Conservation (phyloP, 1,140 invertebrate species). For the Apis laboriosa region DNA sequence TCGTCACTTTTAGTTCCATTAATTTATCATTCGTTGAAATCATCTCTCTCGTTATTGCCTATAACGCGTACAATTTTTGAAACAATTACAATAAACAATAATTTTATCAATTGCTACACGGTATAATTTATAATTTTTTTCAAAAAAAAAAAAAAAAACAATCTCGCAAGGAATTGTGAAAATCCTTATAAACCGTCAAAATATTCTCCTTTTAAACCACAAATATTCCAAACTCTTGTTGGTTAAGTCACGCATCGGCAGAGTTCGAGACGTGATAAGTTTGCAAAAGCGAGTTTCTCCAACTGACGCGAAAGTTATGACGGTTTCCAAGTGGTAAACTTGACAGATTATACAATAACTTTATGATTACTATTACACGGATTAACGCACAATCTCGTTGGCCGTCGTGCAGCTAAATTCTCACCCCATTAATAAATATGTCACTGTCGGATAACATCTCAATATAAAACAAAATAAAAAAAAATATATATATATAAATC, state of each 20-base stretch:
- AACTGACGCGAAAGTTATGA: not conserved
- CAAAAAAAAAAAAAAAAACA: too few relatives aligned
- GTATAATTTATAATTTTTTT: too few relatives aligned
- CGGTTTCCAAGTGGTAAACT: not conserved
- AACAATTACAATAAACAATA: too few relatives aligned
- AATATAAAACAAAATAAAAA: too few relatives aligned
- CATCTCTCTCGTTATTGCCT: too few relatives aligned
- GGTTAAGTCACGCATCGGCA: not conserved
- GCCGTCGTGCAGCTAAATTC: not conserved
- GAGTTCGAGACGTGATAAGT: not conserved
- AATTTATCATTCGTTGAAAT: too few relatives aligned
- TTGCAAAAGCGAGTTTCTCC: conserved; percentile 1
- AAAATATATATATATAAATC: not conserved
- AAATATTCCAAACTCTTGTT: not conserved
- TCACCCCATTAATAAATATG: not conserved
- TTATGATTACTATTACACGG: not conserved
- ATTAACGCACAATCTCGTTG: not conserved
- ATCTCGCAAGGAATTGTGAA: too few relatives aligned
- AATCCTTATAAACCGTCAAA: not conserved
- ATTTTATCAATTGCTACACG: too few relatives aligned
- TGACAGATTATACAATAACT: conserved; percentile 4
- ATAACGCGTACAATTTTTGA: too few relatives aligned
- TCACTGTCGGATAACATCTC: not conserved
- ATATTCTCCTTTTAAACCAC: not conserved
- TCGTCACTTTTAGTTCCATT: too few relatives aligned